Evolutionary conservation across 2,797 vertebrate species (phyloP).

Genomic region (Prunella strophiata): DNA sequence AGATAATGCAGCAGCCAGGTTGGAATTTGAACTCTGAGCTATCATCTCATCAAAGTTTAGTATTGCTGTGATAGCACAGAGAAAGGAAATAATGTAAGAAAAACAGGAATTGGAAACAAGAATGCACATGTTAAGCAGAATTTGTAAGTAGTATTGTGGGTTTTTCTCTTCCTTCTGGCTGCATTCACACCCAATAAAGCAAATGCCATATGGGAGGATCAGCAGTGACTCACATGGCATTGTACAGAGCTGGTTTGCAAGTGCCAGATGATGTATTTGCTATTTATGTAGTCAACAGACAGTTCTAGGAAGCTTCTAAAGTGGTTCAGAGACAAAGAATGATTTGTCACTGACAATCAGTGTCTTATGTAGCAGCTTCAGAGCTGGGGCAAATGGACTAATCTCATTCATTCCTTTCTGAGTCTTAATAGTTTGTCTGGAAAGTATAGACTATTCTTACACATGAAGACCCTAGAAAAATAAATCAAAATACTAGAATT

Average conservation of each 20-base stretch:
- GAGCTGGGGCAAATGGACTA: not conserved
- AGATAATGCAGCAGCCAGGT: not conserved
- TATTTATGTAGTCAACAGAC: constrained; percentile 42
- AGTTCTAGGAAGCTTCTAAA: constrained; percentile 41
- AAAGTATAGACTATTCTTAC: not conserved
- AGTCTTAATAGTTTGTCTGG: not conserved
- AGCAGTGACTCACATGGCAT: not conserved
- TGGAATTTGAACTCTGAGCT: not conserved
- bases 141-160: not conserved
- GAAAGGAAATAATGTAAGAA: not conserved
- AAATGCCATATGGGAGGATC: not conserved
- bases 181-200: not conserved
- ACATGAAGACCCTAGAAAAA: not conserved
- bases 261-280: constrained; percentile 22
- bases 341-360: constrained; percentile 22
- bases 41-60: not conserved
- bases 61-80: not conserved
- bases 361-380: not conserved
- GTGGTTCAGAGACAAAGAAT: constrained; percentile 25
- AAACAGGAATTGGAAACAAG: not conserved
- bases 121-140: not conserved
- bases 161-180: constrained; percentile 25
- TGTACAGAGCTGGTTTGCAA: not conserved
- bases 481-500: not conserved
- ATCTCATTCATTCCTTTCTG: not conserved